Evolutionary conservation across 2,888 invertebrate species (phyloP).

Genomic region (Netelia virgata): DNA sequence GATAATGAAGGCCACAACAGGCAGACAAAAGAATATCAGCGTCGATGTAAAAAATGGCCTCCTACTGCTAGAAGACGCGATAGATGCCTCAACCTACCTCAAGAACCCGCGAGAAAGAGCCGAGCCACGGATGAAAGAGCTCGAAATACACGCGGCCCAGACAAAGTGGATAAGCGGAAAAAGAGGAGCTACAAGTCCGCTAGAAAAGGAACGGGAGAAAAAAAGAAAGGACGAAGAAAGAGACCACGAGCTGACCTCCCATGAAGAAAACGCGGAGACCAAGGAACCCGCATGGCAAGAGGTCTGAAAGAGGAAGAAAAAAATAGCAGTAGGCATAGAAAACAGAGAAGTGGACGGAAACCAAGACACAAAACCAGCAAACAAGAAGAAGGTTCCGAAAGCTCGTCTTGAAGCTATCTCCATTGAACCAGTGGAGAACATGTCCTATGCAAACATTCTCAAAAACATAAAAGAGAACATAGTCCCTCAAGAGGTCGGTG

Average conservation of each 20-base stretch:
- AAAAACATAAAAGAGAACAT: constrained; percentile 20
- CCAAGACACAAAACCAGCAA: neutral
- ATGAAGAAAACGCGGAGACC: neutral
- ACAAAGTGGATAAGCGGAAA: neutral
- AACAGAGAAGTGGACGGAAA: neutral
- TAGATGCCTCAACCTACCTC: neutral
- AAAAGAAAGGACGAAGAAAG: no score
- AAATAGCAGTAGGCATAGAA: neutral
- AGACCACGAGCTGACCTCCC: neutral
- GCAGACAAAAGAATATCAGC: constrained; percentile 30
- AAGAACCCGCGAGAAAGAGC: neutral
- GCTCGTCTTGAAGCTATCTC: constrained; percentile 19
- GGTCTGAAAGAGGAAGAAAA: neutral
- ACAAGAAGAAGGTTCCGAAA: neutral
- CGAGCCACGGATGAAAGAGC: neutral
- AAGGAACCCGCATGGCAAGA: neutral
- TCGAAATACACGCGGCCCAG: neutral
- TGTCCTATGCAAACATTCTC: constrained; percentile 40
- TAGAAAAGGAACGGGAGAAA: no score
- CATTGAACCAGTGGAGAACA: constrained; percentile 24
- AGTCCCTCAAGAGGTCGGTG: constrained; percentile 21
- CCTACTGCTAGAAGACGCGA: constrained; percentile 12
- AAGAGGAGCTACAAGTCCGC: neutral
- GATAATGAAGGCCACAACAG: constrained; percentile 2
- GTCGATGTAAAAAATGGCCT: constrained; percentile 3